phyloP scores from a whole-genome alignment of 2,888 invertebrate species.

The Chalcis sispes region DNA sequence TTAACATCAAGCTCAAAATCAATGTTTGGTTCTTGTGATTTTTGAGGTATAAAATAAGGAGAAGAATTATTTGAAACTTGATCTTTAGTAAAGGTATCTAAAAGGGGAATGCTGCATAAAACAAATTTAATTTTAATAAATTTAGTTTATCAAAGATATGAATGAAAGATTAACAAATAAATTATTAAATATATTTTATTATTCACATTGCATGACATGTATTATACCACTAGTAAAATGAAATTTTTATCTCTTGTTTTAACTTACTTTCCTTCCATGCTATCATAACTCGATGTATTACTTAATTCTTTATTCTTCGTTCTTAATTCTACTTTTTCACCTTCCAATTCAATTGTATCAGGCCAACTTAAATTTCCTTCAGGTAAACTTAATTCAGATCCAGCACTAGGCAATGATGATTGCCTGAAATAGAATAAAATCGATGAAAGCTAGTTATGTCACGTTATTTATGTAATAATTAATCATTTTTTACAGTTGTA shows the following conservation, averaged over 20 bases:
- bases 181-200: too few relatives aligned
- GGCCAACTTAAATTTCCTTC: constrained; percentile 80
- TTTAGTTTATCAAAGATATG: too few relatives aligned
- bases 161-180: background rate
- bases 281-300: constrained; percentile 72
- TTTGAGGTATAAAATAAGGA: constrained; percentile 76
- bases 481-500: constrained; percentile 60
- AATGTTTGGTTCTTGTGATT: constrained; percentile 91
- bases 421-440: constrained; percentile 77
- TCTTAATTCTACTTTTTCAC: constrained; percentile 81
- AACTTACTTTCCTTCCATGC: constrained; percentile 73
- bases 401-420: constrained; percentile 87
- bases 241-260: constrained; percentile 3
- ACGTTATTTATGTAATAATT: background rate
- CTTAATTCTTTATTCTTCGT: constrained; percentile 76
- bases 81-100: constrained; percentile 72
- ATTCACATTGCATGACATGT: background rate
- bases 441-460: background rate
- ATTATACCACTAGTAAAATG: background rate
- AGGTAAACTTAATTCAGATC: constrained; percentile 82
- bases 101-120: constrained; percentile 67
- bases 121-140: constrained; percentile 1
- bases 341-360: constrained; percentile 81
- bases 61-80: constrained; percentile 73
- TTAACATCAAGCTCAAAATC: constrained; percentile 97